Percentiles rank a stretch among this genome's conserved stretches.
phyloP scores from a whole-genome alignment of 2,113 vertebrate genomes.

The Enhydra lutris region DNA sequence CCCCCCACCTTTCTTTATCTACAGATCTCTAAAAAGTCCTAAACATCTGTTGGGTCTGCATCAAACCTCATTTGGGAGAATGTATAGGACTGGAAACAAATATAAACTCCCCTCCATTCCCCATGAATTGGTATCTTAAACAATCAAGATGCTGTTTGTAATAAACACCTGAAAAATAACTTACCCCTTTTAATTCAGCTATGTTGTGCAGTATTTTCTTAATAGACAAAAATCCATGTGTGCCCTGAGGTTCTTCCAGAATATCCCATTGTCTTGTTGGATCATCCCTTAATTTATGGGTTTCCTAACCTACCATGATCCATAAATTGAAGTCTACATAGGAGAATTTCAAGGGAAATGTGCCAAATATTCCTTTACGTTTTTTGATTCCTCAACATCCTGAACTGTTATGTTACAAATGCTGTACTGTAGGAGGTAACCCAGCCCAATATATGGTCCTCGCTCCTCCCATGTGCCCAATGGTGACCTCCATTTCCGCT shows the following conservation, averaged over 20 bases:
- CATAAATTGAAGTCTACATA: no score
- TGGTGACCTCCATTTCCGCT: accelerated
- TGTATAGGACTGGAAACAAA: not conserved
- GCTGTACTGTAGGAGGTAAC: not conserved
- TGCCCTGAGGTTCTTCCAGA: not conserved
- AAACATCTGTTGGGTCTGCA: not conserved
- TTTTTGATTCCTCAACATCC: accelerated
- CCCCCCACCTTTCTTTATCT: not conserved
- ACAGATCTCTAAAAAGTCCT: not conserved
- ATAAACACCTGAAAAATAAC: not conserved
- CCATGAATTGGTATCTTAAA: not conserved
- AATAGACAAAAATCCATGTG: not conserved
- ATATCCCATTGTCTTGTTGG: not conserved
- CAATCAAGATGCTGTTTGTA: not conserved
- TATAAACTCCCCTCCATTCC: no score
- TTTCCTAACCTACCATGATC: not conserved
- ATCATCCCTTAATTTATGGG: not conserved
- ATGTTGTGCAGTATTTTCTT: not conserved
- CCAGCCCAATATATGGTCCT: accelerated
- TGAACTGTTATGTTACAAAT: accelerated
- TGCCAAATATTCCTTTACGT: accelerated
- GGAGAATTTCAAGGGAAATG: accelerated
- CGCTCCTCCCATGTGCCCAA: accelerated
- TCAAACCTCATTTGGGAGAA: not conserved
- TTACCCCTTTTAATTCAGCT: not conserved